Conservation (phyloP, 2,113 vertebrate genomes). For the Apistogramma diplotaenia region DNA sequence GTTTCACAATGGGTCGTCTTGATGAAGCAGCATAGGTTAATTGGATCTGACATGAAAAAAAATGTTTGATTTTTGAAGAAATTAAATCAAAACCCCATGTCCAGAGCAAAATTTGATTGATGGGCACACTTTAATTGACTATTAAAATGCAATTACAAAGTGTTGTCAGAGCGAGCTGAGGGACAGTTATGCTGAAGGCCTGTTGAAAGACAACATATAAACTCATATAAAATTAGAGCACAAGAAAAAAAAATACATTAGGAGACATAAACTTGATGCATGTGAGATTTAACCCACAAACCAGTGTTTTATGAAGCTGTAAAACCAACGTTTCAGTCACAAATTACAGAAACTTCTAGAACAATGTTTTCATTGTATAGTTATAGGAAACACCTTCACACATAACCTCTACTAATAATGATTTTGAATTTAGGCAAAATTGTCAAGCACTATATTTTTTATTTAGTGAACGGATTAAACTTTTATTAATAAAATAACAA, state of each 20-base stretch:
- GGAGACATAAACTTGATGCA: not conserved
- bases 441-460: not conserved
- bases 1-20: not conserved
- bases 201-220: conserved; percentile 60
- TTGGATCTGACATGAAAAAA: conserved; percentile 71
- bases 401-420: not conserved
- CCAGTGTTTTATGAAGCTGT: not conserved
- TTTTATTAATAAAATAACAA: not conserved
- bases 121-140: conserved; percentile 79
- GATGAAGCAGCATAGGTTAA: conserved; percentile 70
- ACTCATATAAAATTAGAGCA: not conserved
- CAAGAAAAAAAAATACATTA: not conserved
- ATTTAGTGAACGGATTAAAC: not conserved
- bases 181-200: conserved; percentile 29
- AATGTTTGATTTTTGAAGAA: conserved; percentile 63
- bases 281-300: not conserved
- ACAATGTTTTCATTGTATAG: not conserved
- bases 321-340: too few relatives aligned
- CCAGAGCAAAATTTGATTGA: conserved; percentile 75
- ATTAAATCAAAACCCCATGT: conserved; percentile 73
- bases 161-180: conserved; percentile 67
- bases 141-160: conserved; percentile 84
- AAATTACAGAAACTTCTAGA: not conserved
- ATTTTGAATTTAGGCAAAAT: not conserved
- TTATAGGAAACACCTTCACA: not conserved